Conservation (phyloP, 2,888 invertebrate genomes). For the Chymomyza procnemis region DNA sequence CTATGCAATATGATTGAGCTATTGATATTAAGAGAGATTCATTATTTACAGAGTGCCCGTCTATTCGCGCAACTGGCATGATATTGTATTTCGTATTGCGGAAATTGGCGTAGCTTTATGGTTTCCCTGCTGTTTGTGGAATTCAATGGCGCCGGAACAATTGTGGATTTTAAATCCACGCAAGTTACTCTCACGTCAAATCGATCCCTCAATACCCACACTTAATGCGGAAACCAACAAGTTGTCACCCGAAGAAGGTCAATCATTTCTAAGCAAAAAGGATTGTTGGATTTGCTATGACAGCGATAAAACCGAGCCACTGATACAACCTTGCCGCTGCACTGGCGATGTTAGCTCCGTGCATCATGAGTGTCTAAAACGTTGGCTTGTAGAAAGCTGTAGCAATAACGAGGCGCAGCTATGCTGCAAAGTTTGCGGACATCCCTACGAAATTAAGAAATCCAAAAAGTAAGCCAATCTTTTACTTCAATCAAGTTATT, state of each 20-base stretch:
- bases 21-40: neutral
- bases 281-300: constrained; percentile 98
- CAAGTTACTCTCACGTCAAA: constrained; percentile 86
- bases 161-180: constrained; percentile 96
- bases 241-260: constrained; percentile 80
- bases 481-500: neutral
- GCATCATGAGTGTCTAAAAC: constrained; percentile 92
- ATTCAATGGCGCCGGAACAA: constrained; percentile 95
- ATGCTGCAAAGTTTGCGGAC: constrained; percentile 91
- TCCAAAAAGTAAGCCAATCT: constrained; percentile 81
- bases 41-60: constrained; percentile 85
- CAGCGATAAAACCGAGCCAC: constrained; percentile 86
- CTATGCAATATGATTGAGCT: no score
- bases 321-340: constrained; percentile 94
- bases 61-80: constrained; percentile 94
- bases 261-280: constrained; percentile 81
- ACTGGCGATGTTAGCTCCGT: constrained; percentile 95
- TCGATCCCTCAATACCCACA: constrained; percentile 80
- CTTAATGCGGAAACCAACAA: constrained; percentile 76
- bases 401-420: constrained; percentile 85
- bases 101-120: constrained; percentile 96
- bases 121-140: constrained; percentile 98
- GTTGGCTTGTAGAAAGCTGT: constrained; percentile 93
- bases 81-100: constrained; percentile 91
- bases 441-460: constrained; percentile 88